These are phyloP conservation scores for Mamestra brassicae DNA, from an alignment of 2,888 invertebrate species.

Conservation along the genomic window DNA sequence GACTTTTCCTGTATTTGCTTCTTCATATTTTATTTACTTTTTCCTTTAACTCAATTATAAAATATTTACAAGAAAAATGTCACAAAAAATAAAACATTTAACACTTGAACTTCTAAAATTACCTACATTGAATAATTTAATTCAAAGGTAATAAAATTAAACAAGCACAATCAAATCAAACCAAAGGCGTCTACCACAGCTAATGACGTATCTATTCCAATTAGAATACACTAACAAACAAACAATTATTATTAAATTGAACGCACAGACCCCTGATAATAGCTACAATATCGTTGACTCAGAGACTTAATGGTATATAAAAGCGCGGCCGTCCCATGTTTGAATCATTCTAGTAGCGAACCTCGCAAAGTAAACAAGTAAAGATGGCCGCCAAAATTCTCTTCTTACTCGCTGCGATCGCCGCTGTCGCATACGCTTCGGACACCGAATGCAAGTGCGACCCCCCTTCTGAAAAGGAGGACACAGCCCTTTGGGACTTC, in stretches of 20 bases:
- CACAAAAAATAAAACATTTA: neutral
- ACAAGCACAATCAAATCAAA: neutral
- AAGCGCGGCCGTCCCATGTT: constrained; percentile 15
- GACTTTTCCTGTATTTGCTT: neutral
- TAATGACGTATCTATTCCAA: constrained; percentile 23
- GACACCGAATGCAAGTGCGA: constrained; percentile 61
- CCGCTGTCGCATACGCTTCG: constrained; percentile 30
- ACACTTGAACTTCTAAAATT: neutral
- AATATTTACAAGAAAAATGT: neutral
- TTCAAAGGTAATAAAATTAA: neutral
- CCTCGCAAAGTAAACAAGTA: constrained; percentile 30
- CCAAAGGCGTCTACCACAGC: neutral
- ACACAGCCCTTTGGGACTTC: constrained; percentile 48
- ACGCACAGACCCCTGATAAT: constrained; percentile 16
- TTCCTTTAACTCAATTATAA: neutral
- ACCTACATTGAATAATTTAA: neutral
- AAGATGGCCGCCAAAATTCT: constrained; percentile 68
- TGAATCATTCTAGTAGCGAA: constrained; percentile 58
- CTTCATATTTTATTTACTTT: too few relatives aligned
- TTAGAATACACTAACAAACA: constrained; percentile 31
- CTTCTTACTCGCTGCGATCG: constrained; percentile 49
- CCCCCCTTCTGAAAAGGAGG: constrained; percentile 15
- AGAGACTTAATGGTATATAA: constrained; percentile 44
- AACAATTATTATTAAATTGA: constrained; percentile 45
- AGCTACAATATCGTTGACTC: constrained; percentile 32